phyloP scores from a whole-genome alignment of 2,888 invertebrate genomes.

The Diogma glabrata region DNA sequence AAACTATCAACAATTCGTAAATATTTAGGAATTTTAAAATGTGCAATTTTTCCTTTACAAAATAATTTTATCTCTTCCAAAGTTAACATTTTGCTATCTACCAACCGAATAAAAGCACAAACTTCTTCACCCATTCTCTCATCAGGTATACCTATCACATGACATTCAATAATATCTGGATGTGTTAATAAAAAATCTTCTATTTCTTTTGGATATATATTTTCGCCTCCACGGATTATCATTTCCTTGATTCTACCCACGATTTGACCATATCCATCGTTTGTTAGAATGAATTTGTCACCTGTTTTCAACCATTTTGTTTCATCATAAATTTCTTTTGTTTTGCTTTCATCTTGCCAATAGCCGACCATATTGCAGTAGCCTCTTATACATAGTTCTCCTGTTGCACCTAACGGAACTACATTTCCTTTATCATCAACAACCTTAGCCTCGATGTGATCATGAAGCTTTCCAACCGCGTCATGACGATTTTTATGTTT shows the following conservation, averaged over 20 bases:
- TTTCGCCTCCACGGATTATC: constrained; percentile 72
- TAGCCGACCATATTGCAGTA: constrained; percentile 63
- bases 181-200: constrained; percentile 60
- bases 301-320: constrained; percentile 66
- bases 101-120: constrained; percentile 48
- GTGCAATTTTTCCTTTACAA: constrained; percentile 57
- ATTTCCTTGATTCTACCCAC: constrained; percentile 64
- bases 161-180: constrained; percentile 53
- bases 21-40: constrained; percentile 67
- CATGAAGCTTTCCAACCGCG: constrained; percentile 43
- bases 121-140: constrained; percentile 62
- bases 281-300: constrained; percentile 46
- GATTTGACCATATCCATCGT: constrained; percentile 54
- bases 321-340: constrained; percentile 47
- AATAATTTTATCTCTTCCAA: constrained; percentile 46
- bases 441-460: constrained; percentile 46
- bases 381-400: constrained; percentile 62
- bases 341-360: constrained; percentile 59
- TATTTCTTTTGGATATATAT: constrained; percentile 68
- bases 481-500: constrained; percentile 32
- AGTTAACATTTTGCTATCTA: constrained; percentile 36
- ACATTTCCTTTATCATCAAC: constrained; percentile 47
- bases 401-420: constrained; percentile 54
- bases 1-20: constrained; percentile 51
- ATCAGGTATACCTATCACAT: constrained; percentile 60